Evolutionary conservation across 2,113 vertebrate species (phyloP), one percentile per base, ranked within the genome.

Genomic region (Siphamia tubifer): DNA sequence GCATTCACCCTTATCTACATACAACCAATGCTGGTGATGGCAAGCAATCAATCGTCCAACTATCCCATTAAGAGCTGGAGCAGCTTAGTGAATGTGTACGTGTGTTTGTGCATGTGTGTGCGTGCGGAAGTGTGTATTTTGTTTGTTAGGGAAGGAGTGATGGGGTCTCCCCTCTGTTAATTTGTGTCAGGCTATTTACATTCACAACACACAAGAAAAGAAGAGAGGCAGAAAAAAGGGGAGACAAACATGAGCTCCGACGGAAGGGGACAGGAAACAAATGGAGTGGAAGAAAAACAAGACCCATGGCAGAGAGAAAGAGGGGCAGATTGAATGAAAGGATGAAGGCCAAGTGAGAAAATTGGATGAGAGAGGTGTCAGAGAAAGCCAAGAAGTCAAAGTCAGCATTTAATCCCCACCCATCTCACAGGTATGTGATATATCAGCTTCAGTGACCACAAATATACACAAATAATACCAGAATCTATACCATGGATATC

Each of bases 261-360:
- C 51, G 13, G 35, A 47, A 79, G 74, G 34, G 66, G 67, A 79
- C 76, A 63, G 81, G 63, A 67, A 87, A 84, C 83, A 86, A 87
- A 88, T 85, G 76, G 62, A 82, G 76, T 84, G 79, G 67, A 80
- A 79, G 73, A 47, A 77, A 81, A 83, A 89, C 74, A 80, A 80
- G 79, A 74, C 36, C 38, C 19, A 42, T 71, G 63, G 58, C 53
- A 55, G 62, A 68, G 54, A 72, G 70, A 67, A 54, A 75, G 58
- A 48, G 39, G 47, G 49, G 39, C 55, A 66, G 67, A 88, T 74
- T 75, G 76, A 62, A 82, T 72, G 81, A 51, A 48, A 38, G 51
- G 47, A 19, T 67, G 32, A 3, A 44, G 56, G 79, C 47, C 4
- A 13, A 66, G 71, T 70, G 68, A 61, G 78, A 77, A 70, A 81